Evolutionary conservation across 2,113 vertebrate species (phyloP).

Genomic region (Lasiurus cinereus): DNA sequence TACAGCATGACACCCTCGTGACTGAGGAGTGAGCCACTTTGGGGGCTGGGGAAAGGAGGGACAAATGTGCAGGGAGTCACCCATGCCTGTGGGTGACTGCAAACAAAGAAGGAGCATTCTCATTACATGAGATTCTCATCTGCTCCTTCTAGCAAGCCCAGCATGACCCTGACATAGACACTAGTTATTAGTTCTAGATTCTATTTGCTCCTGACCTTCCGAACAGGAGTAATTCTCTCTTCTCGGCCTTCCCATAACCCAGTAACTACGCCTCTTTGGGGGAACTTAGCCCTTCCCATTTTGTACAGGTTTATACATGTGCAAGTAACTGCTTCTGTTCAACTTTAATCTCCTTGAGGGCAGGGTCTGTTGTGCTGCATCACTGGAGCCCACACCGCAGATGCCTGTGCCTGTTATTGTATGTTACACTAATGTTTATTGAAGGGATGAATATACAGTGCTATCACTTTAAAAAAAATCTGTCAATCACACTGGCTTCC

Average conservation of each 20-base stretch:
- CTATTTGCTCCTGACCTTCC: slow-evolving; percentile 46
- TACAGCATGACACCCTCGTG: slow-evolving; percentile 54
- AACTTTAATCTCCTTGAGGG: not conserved
- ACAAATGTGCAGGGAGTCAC: slow-evolving; percentile 65
- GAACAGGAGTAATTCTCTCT: slow-evolving; percentile 22
- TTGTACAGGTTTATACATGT: not conserved
- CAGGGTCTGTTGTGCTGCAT: not conserved
- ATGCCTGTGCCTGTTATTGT: too few relatives aligned
- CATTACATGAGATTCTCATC: slow-evolving; percentile 57
- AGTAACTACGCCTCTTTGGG: slow-evolving; percentile 31
- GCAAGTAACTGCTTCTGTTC: not conserved
- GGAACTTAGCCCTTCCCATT: not conserved
- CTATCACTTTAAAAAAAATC: not conserved
- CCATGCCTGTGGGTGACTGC: not conserved
- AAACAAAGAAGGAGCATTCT: slow-evolving; percentile 68
- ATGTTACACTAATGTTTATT: not conserved
- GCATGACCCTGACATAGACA: slow-evolving; percentile 23
- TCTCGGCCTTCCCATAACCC: slow-evolving; percentile 33
- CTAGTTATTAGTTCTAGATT: slow-evolving; percentile 65
- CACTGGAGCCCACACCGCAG: not conserved
- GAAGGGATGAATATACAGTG: not conserved
- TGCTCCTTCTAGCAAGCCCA: slow-evolving; percentile 54
- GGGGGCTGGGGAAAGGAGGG: slow-evolving; percentile 63
- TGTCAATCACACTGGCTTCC: not conserved
- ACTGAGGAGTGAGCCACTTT: slow-evolving; percentile 74